phyloP scores from a whole-genome alignment of 2,113 vertebrate genomes.

The Nannospalax galili region DNA sequence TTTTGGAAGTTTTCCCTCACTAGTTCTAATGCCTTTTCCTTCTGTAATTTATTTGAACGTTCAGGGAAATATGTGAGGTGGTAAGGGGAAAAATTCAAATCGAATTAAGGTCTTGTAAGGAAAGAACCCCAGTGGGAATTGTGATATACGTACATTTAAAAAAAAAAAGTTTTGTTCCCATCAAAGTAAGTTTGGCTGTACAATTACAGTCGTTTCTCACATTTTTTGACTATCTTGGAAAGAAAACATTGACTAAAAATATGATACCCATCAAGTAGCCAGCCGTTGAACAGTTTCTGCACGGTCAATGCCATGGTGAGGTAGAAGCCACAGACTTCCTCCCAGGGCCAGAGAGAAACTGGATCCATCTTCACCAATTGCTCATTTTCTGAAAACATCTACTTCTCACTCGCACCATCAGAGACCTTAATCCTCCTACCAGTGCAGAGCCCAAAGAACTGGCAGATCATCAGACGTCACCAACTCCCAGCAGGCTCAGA shows the following conservation, averaged over 20 bases:
- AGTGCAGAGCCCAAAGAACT: constrained; percentile 14
- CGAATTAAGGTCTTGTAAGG: constrained; percentile 26
- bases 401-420: background rate
- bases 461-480: constrained; percentile 21
- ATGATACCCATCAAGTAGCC: background rate
- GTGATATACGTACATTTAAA: background rate
- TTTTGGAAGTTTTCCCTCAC: background rate
- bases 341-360: background rate
- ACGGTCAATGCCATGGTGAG: fast-evolving
- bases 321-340: background rate
- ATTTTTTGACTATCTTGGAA: constrained; percentile 41
- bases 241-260: constrained; percentile 33
- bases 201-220: constrained; percentile 54
- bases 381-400: background rate
- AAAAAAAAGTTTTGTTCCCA: constrained; percentile 25
- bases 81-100: constrained; percentile 21
- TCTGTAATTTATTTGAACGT: constrained; percentile 14
- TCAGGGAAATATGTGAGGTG: background rate
- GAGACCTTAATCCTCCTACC: background rate
- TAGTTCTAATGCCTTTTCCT: background rate
- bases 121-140: background rate
- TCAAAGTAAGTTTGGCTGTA: background rate
- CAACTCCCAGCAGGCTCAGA: background rate
- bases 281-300: background rate
- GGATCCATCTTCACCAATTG: constrained; percentile 4